Conservation (phyloP, 2,113 vertebrate genomes). For the Nyctereutes procyonoides region DNA sequence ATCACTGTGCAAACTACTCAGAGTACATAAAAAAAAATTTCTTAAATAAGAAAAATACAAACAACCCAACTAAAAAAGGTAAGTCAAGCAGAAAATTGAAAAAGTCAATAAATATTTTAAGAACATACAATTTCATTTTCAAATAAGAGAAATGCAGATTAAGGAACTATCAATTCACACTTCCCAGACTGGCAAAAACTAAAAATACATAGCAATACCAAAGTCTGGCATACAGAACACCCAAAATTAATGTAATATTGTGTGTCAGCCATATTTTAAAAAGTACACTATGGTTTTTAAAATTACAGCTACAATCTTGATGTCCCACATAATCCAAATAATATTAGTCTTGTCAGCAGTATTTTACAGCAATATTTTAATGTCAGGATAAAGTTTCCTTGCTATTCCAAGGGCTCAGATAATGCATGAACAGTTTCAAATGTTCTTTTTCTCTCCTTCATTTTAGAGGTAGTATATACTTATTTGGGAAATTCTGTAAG, state of each 20-base stretch:
- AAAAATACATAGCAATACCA: neutral
- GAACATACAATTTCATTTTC: neutral
- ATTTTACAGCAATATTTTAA: neutral
- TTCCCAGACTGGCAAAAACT: neutral
- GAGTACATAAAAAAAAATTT: neutral
- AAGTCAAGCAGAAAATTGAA: neutral
- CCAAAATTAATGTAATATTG: neutral
- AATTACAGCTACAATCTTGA: neutral
- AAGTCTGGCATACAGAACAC: neutral
- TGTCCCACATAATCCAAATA: neutral
- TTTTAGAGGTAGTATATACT: neutral
- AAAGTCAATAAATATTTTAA: neutral
- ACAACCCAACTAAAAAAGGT: neutral
- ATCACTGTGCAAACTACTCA: neutral
- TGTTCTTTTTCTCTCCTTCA: neutral
- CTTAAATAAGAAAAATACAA: neutral
- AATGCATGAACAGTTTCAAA: neutral
- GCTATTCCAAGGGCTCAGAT: neutral
- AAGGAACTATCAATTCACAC: neutral
- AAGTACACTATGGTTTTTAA: neutral
- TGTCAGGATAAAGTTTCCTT: neutral
- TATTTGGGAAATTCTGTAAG: neutral
- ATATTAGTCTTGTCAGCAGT: neutral
- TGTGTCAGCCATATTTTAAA: neutral
- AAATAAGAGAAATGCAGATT: neutral